Base-by-base conservation (phyloP, 2,888 invertebrate species). In the Sarcophaga variegata region DNA sequence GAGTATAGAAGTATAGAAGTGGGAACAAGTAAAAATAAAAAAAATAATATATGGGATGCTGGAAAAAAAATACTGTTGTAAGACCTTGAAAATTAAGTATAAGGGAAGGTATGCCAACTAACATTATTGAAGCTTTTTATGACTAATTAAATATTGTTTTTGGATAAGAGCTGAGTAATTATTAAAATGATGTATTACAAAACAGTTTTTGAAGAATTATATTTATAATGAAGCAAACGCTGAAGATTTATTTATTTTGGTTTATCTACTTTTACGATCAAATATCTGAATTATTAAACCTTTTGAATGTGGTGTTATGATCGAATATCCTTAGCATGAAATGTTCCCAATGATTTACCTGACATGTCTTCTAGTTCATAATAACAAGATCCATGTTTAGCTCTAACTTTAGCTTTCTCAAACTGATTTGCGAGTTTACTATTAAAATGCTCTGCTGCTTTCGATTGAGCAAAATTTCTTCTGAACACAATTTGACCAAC, bases 401-500 rank as follows among this genome's bases (percentile, higher is more conserved):
- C 74, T n/a, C 20, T 45, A 63, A 75, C 37, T 70, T n/a, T 70
- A 6, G 70, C 70, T 54, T 49, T 77, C 37, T 67, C 67, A 20
- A 64, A 64, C 17, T 70, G 14, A 54, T 70, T 70, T 10, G 70
- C 70, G 2, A 70, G 10, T 20, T 70, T 70, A 25, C 54, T 70
- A 17, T 70, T 70, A 25, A 10, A 70, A 54, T 70, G 25, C 14
- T 70, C 70, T 3, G 25, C 14, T 6, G 70, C 49, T 2, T 70
- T 70, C 0, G 70, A 70, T 8, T 70, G 70, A 25, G 62, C 14
- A 49, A 80, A 80, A 10, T 71, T 80, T 27, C 79, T 71, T 5
- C 63, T 47, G 54, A n/a, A 71, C 10, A 63, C 71, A n/a, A 72
- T 62, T n/a, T 80, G 71, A 10, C 71, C 80, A 10, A 64, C 22